Conservation (phyloP, 2,113 vertebrate genomes). For the Rhinoptilus africanus region DNA sequence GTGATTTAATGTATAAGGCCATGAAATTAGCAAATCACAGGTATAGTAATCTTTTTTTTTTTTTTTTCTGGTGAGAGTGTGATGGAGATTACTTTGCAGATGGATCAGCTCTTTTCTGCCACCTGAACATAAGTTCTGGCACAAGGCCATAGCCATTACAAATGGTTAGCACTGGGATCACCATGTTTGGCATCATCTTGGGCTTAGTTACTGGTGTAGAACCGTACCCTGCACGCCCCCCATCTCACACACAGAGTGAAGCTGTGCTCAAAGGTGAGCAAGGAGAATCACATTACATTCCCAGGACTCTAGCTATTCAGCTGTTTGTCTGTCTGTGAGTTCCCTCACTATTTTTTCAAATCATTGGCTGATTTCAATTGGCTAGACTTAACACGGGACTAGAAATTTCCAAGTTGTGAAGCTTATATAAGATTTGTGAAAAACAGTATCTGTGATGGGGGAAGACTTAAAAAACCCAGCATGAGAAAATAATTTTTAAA, state of each 20-base stretch:
- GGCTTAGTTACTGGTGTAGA: background rate
- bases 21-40: background rate
- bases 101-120: background rate
- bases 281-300: background rate
- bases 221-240: background rate
- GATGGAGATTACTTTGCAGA: background rate
- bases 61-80: background rate
- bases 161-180: background rate
- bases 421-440: background rate
- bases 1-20: background rate
- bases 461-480: background rate
- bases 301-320: background rate
- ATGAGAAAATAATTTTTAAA: background rate
- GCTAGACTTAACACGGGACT: background rate
- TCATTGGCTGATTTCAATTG: background rate
- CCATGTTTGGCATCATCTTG: background rate
- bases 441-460: background rate
- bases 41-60: background rate
- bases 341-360: background rate
- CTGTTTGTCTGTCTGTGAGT: background rate
- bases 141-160: background rate
- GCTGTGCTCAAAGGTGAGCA: background rate
- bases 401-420: background rate
- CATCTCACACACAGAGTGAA: background rate
- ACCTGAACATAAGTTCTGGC: background rate